Percentiles rank a stretch among this genome's conserved stretches.
Evolutionary conservation across 2,113 vertebrate species (phyloP).

Genomic region (Mellivora capensis): DNA sequence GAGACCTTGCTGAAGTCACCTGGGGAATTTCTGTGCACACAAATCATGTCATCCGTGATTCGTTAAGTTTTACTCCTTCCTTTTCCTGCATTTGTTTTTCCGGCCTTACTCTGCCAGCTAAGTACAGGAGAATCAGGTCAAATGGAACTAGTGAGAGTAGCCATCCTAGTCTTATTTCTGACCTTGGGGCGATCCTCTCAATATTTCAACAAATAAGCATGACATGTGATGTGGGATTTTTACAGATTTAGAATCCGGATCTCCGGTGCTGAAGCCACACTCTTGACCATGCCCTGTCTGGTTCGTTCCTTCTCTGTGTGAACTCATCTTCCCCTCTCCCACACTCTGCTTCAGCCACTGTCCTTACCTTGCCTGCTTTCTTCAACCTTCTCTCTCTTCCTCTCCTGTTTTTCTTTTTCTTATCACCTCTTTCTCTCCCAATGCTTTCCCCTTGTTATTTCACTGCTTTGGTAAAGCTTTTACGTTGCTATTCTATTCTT

Average conservation of each 20-base stretch:
- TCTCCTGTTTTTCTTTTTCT: not conserved
- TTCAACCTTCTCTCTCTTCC: not conserved
- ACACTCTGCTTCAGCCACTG: not conserved
- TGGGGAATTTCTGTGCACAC: not conserved
- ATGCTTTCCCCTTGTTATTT: not conserved
- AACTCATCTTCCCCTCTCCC: not conserved
- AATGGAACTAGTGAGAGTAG: not conserved
- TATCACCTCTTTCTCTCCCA: not conserved
- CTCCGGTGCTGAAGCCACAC: not conserved
- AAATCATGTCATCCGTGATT: not conserved
- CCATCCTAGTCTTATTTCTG: not conserved
- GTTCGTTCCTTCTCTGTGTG: not conserved
- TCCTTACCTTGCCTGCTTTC: not conserved
- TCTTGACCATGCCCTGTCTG: not conserved
- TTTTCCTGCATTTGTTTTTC: not conserved
- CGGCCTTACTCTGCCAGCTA: not conserved
- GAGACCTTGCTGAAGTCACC: not conserved
- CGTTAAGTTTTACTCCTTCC: not conserved
- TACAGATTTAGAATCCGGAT: not conserved
- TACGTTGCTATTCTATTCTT: conserved; percentile 17
- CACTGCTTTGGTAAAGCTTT: not conserved
- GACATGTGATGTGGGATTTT: not conserved
- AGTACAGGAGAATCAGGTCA: not conserved
- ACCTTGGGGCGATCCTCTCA: not conserved
- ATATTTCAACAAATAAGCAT: not conserved